These are phyloP conservation scores for Athene cunicularia DNA, from an alignment of 2,113 vertebrate species.

Conservation along the genomic window DNA sequence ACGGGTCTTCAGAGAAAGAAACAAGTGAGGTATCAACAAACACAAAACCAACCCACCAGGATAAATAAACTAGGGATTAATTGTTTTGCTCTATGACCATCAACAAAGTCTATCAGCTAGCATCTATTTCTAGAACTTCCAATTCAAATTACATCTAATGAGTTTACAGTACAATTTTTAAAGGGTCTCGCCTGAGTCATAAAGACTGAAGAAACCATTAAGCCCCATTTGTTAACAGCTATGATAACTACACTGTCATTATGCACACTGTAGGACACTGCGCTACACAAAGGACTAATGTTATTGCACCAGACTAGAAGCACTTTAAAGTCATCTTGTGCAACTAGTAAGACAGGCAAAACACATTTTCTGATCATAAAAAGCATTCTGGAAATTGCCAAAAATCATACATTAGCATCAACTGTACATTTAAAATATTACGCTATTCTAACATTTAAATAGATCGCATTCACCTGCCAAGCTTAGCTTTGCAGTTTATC, in stretches of 20 bases:
- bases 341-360: slow-evolving; percentile 46
- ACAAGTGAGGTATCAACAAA: not conserved
- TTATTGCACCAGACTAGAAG: slow-evolving; percentile 47
- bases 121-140: slow-evolving; percentile 45
- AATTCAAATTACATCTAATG: slow-evolving; percentile 56
- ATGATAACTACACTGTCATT: slow-evolving; percentile 64
- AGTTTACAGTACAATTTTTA: slow-evolving; percentile 67
- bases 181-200: slow-evolving; percentile 38
- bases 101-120: slow-evolving; percentile 29
- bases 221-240: slow-evolving; percentile 58
- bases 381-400: not conserved
- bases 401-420: slow-evolving; percentile 23
- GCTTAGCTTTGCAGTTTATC: not conserved
- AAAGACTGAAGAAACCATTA: slow-evolving; percentile 53
- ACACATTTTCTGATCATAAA: slow-evolving; percentile 33
- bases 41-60: not conserved
- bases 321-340: slow-evolving; percentile 42
- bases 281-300: slow-evolving; percentile 42
- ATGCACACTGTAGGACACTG: slow-evolving; percentile 47
- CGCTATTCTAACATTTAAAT: not conserved
- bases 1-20: not conserved
- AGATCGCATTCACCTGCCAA: not conserved
- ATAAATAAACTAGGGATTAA: slow-evolving; percentile 8
- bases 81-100: slow-evolving; percentile 14
- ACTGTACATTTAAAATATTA: not conserved